These are phyloP conservation scores for Magallana nippona DNA, from an alignment of 2,888 invertebrate genomes.

Conservation along the genomic window DNA sequence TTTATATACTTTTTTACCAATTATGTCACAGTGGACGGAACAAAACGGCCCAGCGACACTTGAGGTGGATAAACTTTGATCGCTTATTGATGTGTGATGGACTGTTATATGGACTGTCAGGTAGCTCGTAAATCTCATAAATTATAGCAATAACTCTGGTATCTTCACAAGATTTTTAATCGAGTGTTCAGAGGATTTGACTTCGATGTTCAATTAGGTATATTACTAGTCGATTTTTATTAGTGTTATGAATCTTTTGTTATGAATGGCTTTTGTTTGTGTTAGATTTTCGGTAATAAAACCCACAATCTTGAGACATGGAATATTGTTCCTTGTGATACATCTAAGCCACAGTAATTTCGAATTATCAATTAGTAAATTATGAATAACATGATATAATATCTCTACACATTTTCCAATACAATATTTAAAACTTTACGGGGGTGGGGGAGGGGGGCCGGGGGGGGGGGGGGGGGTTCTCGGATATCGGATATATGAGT, in stretches of 20 bases:
- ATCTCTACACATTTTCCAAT: no score
- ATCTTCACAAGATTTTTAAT: not conserved
- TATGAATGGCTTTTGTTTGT: not conserved
- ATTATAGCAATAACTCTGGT: not conserved
- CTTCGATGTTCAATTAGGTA: slow-evolving; percentile 4
- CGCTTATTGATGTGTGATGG: not conserved
- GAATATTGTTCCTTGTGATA: no score
- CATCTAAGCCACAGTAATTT: no score
- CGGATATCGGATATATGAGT: no score
- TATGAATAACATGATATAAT: no score
- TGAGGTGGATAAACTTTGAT: not conserved
- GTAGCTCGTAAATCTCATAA: not conserved
- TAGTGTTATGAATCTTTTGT: not conserved
- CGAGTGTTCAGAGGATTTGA: not conserved
- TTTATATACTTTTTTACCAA: not conserved
- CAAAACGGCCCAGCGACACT: not conserved
- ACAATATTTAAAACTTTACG: no score
- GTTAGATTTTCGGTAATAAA: not conserved
- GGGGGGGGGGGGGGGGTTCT: no score
- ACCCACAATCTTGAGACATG: no score
- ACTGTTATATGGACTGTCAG: not conserved
- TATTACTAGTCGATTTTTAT: not conserved
- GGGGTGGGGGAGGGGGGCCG: no score
- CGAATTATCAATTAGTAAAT: no score
- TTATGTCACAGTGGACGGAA: not conserved